Percentiles rank a stretch among this genome's conserved stretches.
Evolutionary conservation across 2,113 vertebrate genomes (phyloP).

Genomic region (Eidolon helvum): DNA sequence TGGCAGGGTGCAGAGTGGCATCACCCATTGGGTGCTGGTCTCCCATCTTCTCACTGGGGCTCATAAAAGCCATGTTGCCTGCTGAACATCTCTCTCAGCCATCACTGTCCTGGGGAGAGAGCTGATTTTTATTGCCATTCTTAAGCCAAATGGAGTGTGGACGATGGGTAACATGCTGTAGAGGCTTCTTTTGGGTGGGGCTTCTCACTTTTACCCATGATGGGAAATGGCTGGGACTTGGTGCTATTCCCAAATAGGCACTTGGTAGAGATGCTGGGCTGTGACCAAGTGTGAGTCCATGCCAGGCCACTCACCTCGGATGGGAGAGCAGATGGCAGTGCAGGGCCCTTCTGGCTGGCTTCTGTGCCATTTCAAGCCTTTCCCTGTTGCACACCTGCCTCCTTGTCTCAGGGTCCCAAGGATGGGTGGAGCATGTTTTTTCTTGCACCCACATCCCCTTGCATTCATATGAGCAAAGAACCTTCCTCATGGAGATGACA

Average conservation of each 20-base stretch:
- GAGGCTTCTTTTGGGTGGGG: background rate
- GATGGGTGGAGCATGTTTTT: background rate
- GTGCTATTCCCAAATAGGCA: background rate
- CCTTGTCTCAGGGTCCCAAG: background rate
- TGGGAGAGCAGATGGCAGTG: background rate
- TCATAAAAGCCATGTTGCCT: constrained; percentile 61
- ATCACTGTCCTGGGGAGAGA: constrained; percentile 50
- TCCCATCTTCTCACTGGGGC: constrained; percentile 61
- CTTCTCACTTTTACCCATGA: background rate
- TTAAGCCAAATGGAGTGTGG: constrained; percentile 43
- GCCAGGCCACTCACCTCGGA: background rate
- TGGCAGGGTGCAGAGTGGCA: constrained; percentile 61
- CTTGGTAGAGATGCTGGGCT: background rate
- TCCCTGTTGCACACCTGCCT: background rate
- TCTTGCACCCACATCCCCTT: background rate
- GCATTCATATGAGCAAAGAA: background rate
- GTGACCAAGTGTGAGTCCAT: background rate
- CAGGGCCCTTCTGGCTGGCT: background rate
- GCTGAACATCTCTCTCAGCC: constrained; percentile 53
- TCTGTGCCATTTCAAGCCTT: background rate
- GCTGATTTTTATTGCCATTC: constrained; percentile 37
- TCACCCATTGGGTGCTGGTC: constrained; percentile 59
- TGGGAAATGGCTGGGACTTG: background rate
- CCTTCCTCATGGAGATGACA: background rate
- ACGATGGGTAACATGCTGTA: background rate